Conservation (phyloP, 92 coral and sea anemone species). For the Epizoanthus stellaris region DNA sequence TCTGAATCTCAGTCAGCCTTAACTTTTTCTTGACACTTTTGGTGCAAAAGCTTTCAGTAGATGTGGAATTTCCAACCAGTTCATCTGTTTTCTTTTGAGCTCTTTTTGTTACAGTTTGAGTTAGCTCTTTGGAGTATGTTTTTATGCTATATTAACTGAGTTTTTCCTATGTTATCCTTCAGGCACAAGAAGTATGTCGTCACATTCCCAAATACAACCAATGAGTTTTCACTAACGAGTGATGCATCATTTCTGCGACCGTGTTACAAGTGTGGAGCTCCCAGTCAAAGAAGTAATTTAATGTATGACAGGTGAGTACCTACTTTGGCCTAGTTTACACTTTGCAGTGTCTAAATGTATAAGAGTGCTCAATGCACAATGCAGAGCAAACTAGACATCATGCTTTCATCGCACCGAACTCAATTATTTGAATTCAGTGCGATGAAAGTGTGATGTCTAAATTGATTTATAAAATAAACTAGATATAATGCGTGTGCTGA, state of each 20-base stretch:
- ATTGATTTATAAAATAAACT: no score
- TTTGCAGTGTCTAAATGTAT: no score
- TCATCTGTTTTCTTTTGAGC: background rate
- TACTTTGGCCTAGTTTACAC: background rate
- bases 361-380: no score
- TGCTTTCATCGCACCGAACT: no score
- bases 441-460: no score
- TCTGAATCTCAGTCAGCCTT: no score
- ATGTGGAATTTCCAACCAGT: background rate
- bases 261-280: conserved; percentile 75
- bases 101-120: background rate
- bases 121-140: no score
- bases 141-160: background rate
- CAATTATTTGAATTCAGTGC: no score
- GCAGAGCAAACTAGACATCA: no score
- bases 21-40: no score
- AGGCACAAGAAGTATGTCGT: conserved; percentile 79
- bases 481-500: no score
- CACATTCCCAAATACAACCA: conserved; percentile 82
- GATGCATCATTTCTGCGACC: conserved; percentile 57
- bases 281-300: conserved; percentile 65
- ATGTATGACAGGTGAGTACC: conserved; percentile 62
- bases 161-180: conserved; percentile 13
- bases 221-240: conserved; percentile 67
- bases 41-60: no score